Percentiles rank a stretch among this genome's conserved stretches.
These are phyloP conservation scores for Dromaius novaehollandiae DNA, from an alignment of 2,113 vertebrate genomes.

Conservation along the genomic window DNA sequence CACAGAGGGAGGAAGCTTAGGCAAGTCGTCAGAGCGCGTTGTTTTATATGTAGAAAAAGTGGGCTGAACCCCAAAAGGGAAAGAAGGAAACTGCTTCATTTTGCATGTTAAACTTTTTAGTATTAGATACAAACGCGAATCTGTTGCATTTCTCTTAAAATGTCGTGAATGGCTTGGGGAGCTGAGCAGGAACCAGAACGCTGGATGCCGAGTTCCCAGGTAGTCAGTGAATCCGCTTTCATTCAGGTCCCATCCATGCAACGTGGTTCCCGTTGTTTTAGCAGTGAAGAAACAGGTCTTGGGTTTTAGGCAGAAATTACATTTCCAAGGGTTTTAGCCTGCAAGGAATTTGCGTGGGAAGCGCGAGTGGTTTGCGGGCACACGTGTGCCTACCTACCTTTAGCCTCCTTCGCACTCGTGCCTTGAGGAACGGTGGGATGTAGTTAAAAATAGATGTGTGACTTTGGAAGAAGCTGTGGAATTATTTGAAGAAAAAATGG, in stretches of 20 bases:
- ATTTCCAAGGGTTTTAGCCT: accelerated
- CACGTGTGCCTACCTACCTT: background rate
- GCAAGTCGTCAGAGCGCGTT: too few species aligned
- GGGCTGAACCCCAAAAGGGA: background rate
- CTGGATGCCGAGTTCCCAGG: background rate
- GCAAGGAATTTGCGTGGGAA: background rate
- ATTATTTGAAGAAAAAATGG: background rate
- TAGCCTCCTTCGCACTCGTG: background rate
- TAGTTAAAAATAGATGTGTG: background rate
- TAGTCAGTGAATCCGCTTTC: background rate
- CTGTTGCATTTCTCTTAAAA: background rate
- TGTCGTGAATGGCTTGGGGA: accelerated
- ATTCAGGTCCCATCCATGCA: accelerated
- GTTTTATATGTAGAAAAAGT: accelerated
- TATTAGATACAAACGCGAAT: background rate
- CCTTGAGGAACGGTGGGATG: background rate
- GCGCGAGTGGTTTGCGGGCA: background rate
- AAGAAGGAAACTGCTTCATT: background rate
- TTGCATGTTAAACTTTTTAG: background rate
- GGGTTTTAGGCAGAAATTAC: background rate
- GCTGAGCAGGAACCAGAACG: background rate
- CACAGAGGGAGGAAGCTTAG: background rate
- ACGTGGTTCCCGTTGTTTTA: background rate
- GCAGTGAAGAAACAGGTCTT: background rate
- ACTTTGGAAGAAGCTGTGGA: background rate